These are phyloP conservation scores for Athene noctua DNA, from an alignment of 2,113 vertebrate species.

Conservation along the genomic window DNA sequence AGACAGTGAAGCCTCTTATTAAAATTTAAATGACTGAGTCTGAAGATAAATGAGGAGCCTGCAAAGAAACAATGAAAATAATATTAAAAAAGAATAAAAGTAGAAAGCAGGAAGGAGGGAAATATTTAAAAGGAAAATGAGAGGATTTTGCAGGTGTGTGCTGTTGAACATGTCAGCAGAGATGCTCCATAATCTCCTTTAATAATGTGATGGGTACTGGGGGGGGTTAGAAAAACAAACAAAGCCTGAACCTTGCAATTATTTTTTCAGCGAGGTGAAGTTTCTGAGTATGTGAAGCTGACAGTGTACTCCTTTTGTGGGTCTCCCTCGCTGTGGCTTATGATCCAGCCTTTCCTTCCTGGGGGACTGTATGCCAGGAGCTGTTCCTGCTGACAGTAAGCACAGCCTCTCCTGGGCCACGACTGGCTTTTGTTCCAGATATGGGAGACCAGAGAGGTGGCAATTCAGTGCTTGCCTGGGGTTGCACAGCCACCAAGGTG, in stretches of 20 bases:
- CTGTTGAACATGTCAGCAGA: not conserved
- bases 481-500: not conserved
- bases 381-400: rapidly evolving
- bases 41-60: conserved; percentile 29
- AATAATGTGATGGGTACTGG: not conserved
- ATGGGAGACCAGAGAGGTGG: not conserved
- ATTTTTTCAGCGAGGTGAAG: not conserved
- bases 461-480: not conserved
- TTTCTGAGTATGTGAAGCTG: not conserved
- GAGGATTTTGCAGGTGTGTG: not conserved
- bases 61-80: conserved; percentile 20
- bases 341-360: not conserved
- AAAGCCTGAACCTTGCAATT: not conserved
- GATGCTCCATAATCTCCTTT: not conserved
- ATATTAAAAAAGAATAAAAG: not conserved
- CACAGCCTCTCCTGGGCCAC: not conserved
- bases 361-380: not conserved
- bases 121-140: conserved; percentile 26
- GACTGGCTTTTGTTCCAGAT: not conserved
- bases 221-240: conserved; percentile 1
- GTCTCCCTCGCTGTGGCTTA: not conserved
- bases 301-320: not conserved
- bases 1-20: conserved; percentile 43
- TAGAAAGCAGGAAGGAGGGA: not conserved
- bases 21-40: conserved; percentile 26